Evolutionary conservation across 2,113 vertebrate genomes (phyloP).

Genomic region (Callorhinus ursinus): DNA sequence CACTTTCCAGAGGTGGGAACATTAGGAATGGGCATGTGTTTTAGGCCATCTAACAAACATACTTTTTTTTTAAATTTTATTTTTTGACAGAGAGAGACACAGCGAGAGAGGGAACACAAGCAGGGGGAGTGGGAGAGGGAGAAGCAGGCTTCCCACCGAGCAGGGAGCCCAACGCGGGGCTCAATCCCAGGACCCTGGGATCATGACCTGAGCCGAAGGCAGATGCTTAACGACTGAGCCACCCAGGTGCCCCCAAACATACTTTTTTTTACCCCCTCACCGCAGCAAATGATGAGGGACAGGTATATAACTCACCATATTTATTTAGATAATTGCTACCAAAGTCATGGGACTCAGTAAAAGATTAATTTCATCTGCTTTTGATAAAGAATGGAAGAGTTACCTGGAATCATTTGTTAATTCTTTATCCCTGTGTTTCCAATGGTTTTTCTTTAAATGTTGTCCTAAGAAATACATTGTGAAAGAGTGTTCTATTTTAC

Average conservation of each 20-base stretch:
- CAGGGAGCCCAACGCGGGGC: too few species aligned
- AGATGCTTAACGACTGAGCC: too few species aligned
- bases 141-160: too few species aligned
- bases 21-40: background rate
- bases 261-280: background rate
- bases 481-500: background rate
- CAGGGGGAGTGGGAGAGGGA: too few species aligned
- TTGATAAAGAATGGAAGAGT: background rate
- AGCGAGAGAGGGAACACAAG: too few species aligned
- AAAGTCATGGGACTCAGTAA: background rate
- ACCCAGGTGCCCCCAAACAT: too few species aligned
- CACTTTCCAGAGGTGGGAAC: background rate
- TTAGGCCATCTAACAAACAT: background rate
- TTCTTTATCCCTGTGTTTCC: background rate
- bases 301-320: background rate
- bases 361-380: slow-evolving; percentile 13
- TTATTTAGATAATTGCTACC: slow-evolving; percentile 22
- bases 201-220: too few species aligned
- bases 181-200: too few species aligned
- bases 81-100: too few species aligned
- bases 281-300: background rate
- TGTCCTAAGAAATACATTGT: background rate
- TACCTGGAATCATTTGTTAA: slow-evolving; percentile 5
- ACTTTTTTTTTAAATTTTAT: background rate
- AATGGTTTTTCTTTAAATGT: slow-evolving; percentile 12